A percentile compares a stretch with the other conserved stretches of the same genome.
Evolutionary conservation across 2,113 vertebrate genomes (phyloP).

Genomic region (Erythrocercus mccallii): DNA sequence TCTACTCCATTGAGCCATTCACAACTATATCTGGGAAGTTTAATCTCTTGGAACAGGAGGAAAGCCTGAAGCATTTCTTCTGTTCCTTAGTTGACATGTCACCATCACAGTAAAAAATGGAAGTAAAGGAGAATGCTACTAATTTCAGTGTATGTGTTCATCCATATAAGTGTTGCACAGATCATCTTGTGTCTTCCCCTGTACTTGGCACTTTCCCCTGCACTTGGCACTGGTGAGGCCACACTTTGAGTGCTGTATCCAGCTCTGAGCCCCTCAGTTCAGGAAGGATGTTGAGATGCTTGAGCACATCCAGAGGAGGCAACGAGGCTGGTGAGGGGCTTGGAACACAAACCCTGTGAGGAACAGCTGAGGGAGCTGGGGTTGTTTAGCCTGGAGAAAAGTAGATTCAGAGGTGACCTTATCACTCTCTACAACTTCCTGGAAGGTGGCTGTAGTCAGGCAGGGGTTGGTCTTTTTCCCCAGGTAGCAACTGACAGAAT

Average conservation of each 20-base stretch:
- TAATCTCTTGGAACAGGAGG: neutral
- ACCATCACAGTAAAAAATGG: neutral
- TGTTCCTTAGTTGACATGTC: neutral
- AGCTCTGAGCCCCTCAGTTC: neutral
- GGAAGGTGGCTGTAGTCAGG: neutral
- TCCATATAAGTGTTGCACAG: no score
- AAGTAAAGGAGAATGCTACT: neutral
- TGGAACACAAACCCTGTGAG: neutral
- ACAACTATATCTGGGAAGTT: fast-evolving
- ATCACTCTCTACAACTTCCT: neutral
- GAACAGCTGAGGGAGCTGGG: neutral
- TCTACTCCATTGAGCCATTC: neutral
- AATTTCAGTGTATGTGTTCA: neutral
- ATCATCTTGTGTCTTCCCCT: neutral
- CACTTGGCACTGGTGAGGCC: neutral
- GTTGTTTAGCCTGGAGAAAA: neutral
- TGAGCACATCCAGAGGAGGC: neutral
- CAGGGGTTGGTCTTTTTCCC: no score
- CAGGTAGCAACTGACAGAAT: neutral
- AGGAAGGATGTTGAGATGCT: fast-evolving
- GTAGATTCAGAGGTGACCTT: neutral
- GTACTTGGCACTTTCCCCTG: neutral
- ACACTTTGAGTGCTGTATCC: neutral
- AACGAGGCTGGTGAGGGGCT: neutral
- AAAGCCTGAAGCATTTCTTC: neutral